Evolutionary conservation across 92 coral and sea anemone species (phyloP).

Genomic region (Palythoa grandiflora): DNA sequence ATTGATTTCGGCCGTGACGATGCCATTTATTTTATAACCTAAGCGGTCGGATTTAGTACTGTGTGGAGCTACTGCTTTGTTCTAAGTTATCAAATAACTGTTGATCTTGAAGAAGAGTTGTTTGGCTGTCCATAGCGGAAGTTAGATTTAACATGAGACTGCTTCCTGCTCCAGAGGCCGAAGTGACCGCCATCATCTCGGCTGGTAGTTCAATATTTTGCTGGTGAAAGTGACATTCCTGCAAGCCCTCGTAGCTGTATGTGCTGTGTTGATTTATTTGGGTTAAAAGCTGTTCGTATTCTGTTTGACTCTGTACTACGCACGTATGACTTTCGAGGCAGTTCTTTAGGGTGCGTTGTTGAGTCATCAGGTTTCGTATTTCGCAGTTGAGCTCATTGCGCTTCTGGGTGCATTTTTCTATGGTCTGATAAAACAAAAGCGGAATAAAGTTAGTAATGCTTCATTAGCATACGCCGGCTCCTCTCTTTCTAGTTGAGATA

Average conservation of each 20-base stretch:
- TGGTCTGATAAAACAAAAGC: not conserved
- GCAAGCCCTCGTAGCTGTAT: not conserved
- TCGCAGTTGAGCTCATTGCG: not conserved
- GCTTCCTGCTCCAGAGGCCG: not conserved
- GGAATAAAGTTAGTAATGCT: no score
- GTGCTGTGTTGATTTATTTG: not conserved
- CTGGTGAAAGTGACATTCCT: not conserved
- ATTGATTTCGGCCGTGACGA: no score
- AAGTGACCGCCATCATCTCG: not conserved
- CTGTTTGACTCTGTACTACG: not conserved
- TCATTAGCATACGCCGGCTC: no score
- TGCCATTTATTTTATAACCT: not conserved
- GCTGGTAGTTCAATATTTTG: not conserved
- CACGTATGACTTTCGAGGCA: not conserved
- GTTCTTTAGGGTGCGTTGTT: not conserved
- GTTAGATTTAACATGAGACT: slow-evolving; percentile 1
- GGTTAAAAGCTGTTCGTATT: slow-evolving; percentile 7
- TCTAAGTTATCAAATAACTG: not conserved
- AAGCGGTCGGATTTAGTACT: not conserved
- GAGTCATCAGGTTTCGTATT: not conserved
- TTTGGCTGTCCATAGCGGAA: no score
- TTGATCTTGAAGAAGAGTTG: not conserved
- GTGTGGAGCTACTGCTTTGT: not conserved
- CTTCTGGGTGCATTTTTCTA: not conserved
- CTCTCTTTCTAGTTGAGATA: no score